Percentiles rank a stretch among this genome's conserved stretches.
phyloP scores from a whole-genome alignment of 2,113 vertebrate genomes.

The Prolemur simus region DNA sequence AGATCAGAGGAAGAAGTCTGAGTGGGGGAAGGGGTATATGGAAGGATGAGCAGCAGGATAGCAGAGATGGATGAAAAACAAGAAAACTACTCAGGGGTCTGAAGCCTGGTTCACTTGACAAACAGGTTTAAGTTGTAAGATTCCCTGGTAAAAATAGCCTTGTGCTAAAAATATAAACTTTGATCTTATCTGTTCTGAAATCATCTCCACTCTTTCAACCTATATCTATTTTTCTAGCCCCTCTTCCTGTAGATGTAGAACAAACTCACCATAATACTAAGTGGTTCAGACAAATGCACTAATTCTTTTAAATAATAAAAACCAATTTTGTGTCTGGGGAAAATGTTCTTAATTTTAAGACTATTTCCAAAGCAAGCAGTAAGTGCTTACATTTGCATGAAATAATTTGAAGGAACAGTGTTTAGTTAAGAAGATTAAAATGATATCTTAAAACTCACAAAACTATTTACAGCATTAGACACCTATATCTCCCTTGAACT shows the following conservation, averaged over 20 bases:
- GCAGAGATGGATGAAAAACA: not conserved
- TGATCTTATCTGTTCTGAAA: slow-evolving; percentile 74
- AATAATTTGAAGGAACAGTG: not conserved
- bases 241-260: slow-evolving; percentile 63
- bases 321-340: slow-evolving; percentile 56
- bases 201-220: slow-evolving; percentile 53
- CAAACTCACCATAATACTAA: slow-evolving; percentile 69
- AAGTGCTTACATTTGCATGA: slow-evolving; percentile 22
- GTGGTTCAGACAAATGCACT: slow-evolving; percentile 78
- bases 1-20: slow-evolving; percentile 19
- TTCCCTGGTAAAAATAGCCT: slow-evolving; percentile 50
- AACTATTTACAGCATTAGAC: slow-evolving; percentile 30
- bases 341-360: slow-evolving; percentile 54
- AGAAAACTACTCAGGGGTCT: not conserved
- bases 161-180: slow-evolving; percentile 53
- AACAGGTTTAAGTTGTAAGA: not conserved
- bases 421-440: slow-evolving; percentile 56
- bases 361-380: slow-evolving; percentile 44
- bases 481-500: not conserved
- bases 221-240: slow-evolving; percentile 14
- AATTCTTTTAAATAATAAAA: slow-evolving; percentile 70
- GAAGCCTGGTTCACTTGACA: slow-evolving; percentile 37
- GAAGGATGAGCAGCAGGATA: not conserved
- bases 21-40: not conserved
- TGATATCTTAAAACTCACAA: slow-evolving; percentile 27